Evolutionary conservation across 2,113 vertebrate species (phyloP), one percentile per base, ranked within the genome.

Genomic region (Ictalurus punctatus): DNA sequence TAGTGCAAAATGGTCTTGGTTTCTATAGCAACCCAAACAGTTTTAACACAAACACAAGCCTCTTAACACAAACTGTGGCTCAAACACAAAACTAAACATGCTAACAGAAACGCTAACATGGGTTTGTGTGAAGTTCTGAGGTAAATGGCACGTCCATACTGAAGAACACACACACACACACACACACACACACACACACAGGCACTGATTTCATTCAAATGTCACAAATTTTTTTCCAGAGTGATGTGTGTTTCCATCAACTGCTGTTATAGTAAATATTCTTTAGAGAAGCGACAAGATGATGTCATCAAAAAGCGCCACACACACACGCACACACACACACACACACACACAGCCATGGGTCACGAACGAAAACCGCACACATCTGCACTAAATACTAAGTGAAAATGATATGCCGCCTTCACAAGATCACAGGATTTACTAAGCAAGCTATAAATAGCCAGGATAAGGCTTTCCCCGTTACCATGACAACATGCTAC

Each of bases 1-100:
- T 83, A 90, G 88, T 92, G 91, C 89, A 87, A 86, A 83, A 71
- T 21, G 80, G 9, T 83, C 23, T 40, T 71, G 12, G 25, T 34
- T 80, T 69, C 44, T 14, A 61, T 61, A 30, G 40, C 4, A 88
- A 63, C 69, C 21, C 54, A 44, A 76, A 67, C 5, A 17, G 78
- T 4, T 25, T 19, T 23, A n/a, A 65, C 58, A 9, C 71, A 34
- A 61, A 84, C 69, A 83, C n/a, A 74, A 40, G 27, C n/a, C 10
- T 27, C 14, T 30, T 58, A 52, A 65, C 56, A 8, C 40, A 34
- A 61, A 88, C 69, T 61, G 34, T 37, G 37, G 37, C 30, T 84
- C 27, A 12, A 84, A 74, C 67, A 85, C 67, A 34, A 40, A 58
- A 63, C 54, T 44, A 63, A 86, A 86, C 61, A 21, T 37, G 19